Conservation (phyloP, 2,888 invertebrate species). For the Drosophila acutilabella region DNA sequence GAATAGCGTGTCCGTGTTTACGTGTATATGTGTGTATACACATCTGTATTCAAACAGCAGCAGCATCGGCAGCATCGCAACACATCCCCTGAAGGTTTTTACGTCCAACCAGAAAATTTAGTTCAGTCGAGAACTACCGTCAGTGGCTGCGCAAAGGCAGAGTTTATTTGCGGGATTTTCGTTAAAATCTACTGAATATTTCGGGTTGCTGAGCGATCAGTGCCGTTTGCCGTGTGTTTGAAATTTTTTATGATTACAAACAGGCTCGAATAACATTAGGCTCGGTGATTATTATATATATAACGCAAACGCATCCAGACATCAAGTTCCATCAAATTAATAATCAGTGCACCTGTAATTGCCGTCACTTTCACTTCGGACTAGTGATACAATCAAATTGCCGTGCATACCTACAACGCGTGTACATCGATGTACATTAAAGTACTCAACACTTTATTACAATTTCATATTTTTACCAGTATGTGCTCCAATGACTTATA, state of each 20-base stretch:
- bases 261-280: constrained; percentile 25
- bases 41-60: constrained; percentile 54
- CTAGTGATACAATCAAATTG: constrained; percentile 23
- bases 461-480: constrained; percentile 16
- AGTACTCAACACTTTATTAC: constrained; percentile 32
- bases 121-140: constrained; percentile 84
- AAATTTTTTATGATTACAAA: constrained; percentile 45
- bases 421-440: constrained; percentile 14
- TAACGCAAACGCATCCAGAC: constrained; percentile 4
- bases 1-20: constrained; percentile 2
- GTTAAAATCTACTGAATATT: constrained; percentile 48
- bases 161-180: constrained; percentile 81
- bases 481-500: constrained; percentile 52
- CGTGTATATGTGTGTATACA: constrained; percentile 23
- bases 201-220: constrained; percentile 18
- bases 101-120: constrained; percentile 83
- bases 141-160: constrained; percentile 83
- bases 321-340: constrained; percentile 21
- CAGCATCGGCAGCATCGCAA: constrained; percentile 55
- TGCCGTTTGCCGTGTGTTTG: constrained; percentile 44
- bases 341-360: constrained; percentile 33
- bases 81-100: constrained; percentile 85
- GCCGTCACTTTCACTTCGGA: constrained; percentile 40
- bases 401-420: constrained; percentile 11
- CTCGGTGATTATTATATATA: constrained; percentile 25